These are phyloP conservation scores for Cryptoprocta ferox DNA, from an alignment of 2,797 vertebrate genomes.

Conservation along the genomic window DNA sequence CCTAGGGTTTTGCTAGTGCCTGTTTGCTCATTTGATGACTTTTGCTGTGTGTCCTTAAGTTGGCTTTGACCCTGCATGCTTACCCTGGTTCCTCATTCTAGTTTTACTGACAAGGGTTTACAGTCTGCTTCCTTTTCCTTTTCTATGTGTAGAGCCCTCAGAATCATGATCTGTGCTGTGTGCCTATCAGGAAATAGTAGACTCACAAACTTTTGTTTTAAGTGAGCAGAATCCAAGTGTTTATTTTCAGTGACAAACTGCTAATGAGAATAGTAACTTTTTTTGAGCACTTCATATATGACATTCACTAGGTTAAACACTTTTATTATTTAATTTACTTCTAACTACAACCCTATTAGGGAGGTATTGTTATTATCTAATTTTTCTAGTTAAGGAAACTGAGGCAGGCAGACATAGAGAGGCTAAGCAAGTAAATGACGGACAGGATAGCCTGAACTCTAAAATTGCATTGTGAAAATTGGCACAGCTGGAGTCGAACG, in stretches of 20 bases:
- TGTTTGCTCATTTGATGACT: background rate
- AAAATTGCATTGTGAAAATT: background rate
- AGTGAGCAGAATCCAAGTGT: background rate
- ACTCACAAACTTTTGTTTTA: background rate
- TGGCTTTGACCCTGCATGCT: background rate
- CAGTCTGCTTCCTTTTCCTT: background rate
- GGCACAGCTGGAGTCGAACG: background rate
- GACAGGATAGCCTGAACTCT: background rate
- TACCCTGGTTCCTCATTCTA: background rate
- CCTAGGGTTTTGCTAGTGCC: background rate
- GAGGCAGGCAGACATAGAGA: background rate
- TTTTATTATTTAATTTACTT: background rate
- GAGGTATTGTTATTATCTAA: background rate
- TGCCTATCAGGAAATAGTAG: background rate
- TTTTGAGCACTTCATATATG: background rate
- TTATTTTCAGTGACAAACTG: background rate
- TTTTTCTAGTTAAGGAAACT: background rate
- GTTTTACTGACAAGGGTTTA: background rate
- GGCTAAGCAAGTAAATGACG: background rate
- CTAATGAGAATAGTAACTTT: background rate
- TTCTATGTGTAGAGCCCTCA: background rate
- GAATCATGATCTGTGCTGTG: background rate
- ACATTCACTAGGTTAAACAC: background rate
- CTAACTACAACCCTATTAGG: background rate
- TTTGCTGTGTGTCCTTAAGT: background rate